phyloP scores from a whole-genome alignment of 2,797 vertebrate genomes.

The Helicolenus hilgendorfi region DNA sequence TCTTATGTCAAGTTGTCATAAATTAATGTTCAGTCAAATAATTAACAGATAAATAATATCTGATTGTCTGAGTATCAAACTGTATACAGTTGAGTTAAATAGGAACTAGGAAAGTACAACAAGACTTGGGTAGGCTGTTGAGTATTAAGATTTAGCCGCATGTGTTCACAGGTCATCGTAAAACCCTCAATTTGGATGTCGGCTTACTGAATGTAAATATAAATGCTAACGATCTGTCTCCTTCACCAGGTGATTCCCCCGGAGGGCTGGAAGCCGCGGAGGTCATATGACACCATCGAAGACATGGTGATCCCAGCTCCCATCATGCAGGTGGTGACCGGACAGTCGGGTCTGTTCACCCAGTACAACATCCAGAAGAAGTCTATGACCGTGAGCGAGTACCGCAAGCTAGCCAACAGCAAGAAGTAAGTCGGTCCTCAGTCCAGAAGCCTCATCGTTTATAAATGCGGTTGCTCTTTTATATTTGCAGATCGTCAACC shows the following conservation, averaged over 20 bases:
- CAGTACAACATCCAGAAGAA: slow-evolving; percentile 99
- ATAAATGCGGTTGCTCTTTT: background rate
- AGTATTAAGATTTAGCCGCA: background rate
- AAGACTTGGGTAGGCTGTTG: background rate
- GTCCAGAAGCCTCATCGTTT: background rate
- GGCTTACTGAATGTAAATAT: background rate
- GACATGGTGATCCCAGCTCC: slow-evolving; percentile 97
- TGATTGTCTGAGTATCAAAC: background rate
- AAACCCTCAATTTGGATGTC: background rate
- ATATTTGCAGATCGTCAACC: background rate
- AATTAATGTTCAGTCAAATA: background rate
- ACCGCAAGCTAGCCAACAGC: slow-evolving; percentile 96
- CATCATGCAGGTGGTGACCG: slow-evolving; percentile 98
- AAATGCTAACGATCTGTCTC: background rate
- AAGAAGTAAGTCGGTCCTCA: slow-evolving; percentile 93
- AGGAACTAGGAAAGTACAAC: background rate
- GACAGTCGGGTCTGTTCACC: slow-evolving; percentile 98
- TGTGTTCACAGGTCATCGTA: background rate
- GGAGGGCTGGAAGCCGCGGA: slow-evolving; percentile 96
- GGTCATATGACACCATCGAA: slow-evolving; percentile 95
- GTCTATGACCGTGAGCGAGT: slow-evolving; percentile 97
- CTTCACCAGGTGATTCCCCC: slow-evolving; percentile 94
- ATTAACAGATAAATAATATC: background rate
- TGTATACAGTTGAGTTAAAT: background rate
- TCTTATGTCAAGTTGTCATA: background rate